These are phyloP conservation scores for Auanema sp. DNA, from an alignment of 2,888 invertebrate genomes.

Conservation along the genomic window DNA sequence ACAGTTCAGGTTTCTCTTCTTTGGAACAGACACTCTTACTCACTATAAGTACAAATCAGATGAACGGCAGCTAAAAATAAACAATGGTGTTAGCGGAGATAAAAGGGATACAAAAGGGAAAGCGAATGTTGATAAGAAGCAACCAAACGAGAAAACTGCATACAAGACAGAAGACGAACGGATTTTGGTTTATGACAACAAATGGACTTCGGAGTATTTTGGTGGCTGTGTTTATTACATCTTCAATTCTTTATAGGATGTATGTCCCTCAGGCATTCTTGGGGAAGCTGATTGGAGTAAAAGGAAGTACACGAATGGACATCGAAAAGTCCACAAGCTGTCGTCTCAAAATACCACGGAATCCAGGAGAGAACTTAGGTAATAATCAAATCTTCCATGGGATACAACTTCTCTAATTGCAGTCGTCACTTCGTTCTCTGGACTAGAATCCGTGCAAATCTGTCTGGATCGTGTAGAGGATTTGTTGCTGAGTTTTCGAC, in stretches of 20 bases:
- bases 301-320: slow-evolving; percentile 2
- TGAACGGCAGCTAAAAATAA: neutral
- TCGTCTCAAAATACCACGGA: slow-evolving; percentile 28
- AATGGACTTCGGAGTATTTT: slow-evolving; percentile 22
- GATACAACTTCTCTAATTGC: neutral
- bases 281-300: slow-evolving; percentile 13
- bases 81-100: neutral
- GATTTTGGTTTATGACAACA: slow-evolving; percentile 16
- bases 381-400: no score
- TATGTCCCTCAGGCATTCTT: slow-evolving; percentile 9
- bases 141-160: neutral
- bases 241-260: neutral
- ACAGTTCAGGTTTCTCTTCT: no score
- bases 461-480: slow-evolving; percentile 39
- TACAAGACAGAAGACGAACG: slow-evolving; percentile 21
- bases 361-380: no score
- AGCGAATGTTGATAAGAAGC: neutral
- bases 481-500: slow-evolving; percentile 21
- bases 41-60: neutral
- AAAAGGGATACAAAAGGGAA: neutral
- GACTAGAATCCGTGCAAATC: slow-evolving; percentile 33
- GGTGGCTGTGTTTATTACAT: neutral
- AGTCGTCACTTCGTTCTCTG: slow-evolving; percentile 30
- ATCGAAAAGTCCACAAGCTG: slow-evolving; percentile 36
- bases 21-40: no score